phyloP scores from a whole-genome alignment of 2,888 invertebrate species.

The Trissonchulus latispiculum region DNA sequence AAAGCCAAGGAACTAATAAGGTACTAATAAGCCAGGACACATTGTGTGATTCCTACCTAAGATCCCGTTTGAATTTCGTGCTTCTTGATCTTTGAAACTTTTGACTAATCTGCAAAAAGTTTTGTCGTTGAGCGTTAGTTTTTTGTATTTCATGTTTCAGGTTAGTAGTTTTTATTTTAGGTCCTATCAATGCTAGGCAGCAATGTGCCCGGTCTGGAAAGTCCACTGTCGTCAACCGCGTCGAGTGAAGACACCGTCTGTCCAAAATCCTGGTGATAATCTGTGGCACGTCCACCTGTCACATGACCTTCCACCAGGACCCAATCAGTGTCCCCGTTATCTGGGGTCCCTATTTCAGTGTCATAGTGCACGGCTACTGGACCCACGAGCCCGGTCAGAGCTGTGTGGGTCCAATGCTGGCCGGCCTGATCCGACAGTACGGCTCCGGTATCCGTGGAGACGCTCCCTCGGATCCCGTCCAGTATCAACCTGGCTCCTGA shows the following conservation, averaged over 20 bases:
- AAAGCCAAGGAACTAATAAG: too few species aligned
- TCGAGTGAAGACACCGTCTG: neutral
- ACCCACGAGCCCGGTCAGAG: slow-evolving; percentile 88
- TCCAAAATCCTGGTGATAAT: slow-evolving; percentile 53
- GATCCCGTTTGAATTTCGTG: too few species aligned
- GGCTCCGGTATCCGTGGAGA: neutral
- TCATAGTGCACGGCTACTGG: slow-evolving; percentile 75
- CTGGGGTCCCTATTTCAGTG: slow-evolving; percentile 89
- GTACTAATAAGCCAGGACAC: too few species aligned
- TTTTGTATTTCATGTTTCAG: too few species aligned
- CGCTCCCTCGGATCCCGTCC: too few species aligned
- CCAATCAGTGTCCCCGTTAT: slow-evolving; percentile 66
- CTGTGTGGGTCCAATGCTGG: slow-evolving; percentile 58
- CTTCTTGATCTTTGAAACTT: too few species aligned
- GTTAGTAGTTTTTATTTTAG: too few species aligned
- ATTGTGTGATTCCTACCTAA: too few species aligned
- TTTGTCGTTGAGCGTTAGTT: too few species aligned
- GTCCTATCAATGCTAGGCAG: neutral
- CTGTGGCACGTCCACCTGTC: slow-evolving; percentile 90
- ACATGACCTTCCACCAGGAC: slow-evolving; percentile 64
- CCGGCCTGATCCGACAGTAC: neutral
- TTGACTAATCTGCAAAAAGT: too few species aligned
- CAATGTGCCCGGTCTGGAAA: neutral
- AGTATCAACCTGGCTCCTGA: too few species aligned
- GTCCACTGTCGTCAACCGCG: too few species aligned